Evolutionary conservation across 2,797 vertebrate genomes (phyloP).

Genomic region (Xyrichtys novacula): DNA sequence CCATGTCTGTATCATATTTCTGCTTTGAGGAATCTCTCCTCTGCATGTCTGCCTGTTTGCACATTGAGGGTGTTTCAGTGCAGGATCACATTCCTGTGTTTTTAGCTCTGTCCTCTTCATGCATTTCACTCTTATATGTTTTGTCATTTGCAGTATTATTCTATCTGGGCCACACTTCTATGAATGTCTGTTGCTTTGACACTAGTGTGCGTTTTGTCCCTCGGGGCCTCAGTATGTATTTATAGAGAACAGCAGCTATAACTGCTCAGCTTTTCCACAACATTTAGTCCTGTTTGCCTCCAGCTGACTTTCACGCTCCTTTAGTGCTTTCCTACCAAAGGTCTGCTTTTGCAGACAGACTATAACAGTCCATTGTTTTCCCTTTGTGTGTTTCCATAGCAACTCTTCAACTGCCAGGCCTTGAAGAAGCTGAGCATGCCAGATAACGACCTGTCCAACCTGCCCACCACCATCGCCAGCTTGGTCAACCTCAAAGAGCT

Average conservation of each 20-base stretch:
- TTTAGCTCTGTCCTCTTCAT: conserved; percentile 11
- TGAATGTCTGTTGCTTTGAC: conserved; percentile 25
- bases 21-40: no score
- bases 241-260: conserved; percentile 46
- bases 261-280: conserved; percentile 49
- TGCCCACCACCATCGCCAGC: conserved; percentile 96
- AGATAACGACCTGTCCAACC: conserved; percentile 97
- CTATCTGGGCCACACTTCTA: conserved; percentile 15
- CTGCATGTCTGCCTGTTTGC: no score
- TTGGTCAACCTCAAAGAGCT: conserved; percentile 98
- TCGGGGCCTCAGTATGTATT: conserved; percentile 38
- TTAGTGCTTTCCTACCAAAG: conserved; percentile 28
- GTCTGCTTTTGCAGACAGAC: conserved; percentile 27
- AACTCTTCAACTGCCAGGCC: conserved; percentile 99
- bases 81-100: background rate
- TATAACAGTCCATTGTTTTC: conserved; percentile 32
- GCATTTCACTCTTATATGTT: conserved; percentile 11
- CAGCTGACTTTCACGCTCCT: conserved; percentile 22
- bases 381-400: conserved; percentile 85
- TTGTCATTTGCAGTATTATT: conserved; percentile 30
- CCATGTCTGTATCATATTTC: no score
- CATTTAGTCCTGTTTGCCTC: conserved; percentile 46
- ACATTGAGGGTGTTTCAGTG: background rate
- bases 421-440: conserved; percentile 98
- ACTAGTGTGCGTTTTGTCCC: conserved; percentile 42